Base-by-base conservation (phyloP, 2,888 invertebrate genomes). In the Iselma pallidipennis region DNA sequence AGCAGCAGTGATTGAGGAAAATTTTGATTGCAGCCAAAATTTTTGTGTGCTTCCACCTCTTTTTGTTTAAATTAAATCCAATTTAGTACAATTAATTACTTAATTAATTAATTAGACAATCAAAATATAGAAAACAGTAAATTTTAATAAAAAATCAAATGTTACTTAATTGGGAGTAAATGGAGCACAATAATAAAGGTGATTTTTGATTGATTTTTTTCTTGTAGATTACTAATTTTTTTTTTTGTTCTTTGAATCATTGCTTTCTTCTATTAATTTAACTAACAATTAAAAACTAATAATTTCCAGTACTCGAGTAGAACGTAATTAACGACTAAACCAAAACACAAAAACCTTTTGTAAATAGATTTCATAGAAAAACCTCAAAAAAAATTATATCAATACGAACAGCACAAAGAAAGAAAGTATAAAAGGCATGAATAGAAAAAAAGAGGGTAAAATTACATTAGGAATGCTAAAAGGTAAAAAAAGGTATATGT, bases 391-490 rank as follows among this genome's bases (percentile, higher is more conserved):
- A 29, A 29, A 29, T 29, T 2, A 29, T 2, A 29, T n/a, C n/a
- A 29, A 29, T 10, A 29, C 10, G 2, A 42, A 5, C 16, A 42
- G 19, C 7, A 9, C 21, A 21, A 29, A 51, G 7, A 12, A 51
- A 28, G 23, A 57, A 54, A 61, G 6, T n/a, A 33, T 7, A 12
- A 33, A 10, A 16, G 14, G 63, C 63, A 76, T 76, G 74, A 74
- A 59, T 63, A 71, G 69, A 68, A 78, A 75, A 73, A 74, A 75
- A 74, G 74, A 78, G 64, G 75, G 77, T 74, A 81, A 81, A 79
- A 77, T 80, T 67, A 78, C 80, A 57, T 74, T 81, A 73, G 79
- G 79, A 72, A 80, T 80, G 80, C 70, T 81, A 71, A 81, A 80
- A 80, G 81, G 81, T 81, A 81, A 78, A 45, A 45, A 68, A 77